These are phyloP conservation scores for Oreotrochilus melanogaster DNA, from an alignment of 2,113 vertebrate genomes.

Conservation along the genomic window DNA sequence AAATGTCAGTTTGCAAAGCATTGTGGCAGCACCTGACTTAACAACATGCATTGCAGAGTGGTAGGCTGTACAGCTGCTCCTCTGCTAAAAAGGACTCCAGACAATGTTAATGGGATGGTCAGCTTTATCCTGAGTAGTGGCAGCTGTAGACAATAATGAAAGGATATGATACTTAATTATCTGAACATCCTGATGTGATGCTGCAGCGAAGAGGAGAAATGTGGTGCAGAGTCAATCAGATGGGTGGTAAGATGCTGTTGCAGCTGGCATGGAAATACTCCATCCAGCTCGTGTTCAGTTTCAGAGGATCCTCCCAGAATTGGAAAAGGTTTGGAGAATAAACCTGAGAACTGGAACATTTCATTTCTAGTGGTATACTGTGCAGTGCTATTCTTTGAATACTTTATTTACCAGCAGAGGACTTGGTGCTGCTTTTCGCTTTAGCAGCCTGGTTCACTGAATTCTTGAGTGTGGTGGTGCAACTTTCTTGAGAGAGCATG, in stretches of 20 bases:
- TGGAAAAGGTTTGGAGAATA: not conserved
- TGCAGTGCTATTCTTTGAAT: not conserved
- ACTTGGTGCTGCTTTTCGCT: not conserved
- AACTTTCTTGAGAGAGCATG: not conserved
- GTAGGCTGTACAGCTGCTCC: not conserved
- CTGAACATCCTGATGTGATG: not conserved
- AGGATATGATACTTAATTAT: not conserved
- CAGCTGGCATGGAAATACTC: not conserved
- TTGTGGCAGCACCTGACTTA: not conserved
- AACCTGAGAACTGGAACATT: not conserved
- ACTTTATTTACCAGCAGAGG: not conserved
- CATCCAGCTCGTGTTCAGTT: not conserved
- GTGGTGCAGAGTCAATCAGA: not conserved
- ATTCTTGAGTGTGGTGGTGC: not conserved
- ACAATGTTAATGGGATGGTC: not conserved
- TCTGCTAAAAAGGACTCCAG: not conserved
- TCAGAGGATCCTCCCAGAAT: not conserved
- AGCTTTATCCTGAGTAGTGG: not conserved
- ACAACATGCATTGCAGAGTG: not conserved
- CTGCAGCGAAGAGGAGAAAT: not conserved
- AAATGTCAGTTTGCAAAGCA: not conserved
- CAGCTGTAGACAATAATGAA: not conserved
- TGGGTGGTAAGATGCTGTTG: not conserved
- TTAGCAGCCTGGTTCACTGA: not conserved
- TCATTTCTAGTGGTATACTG: not conserved